Evolutionary conservation across 1,140 invertebrate genomes (phyloP), one percentile per base, ranked within the genome.

Genomic region (Melitaea cinxia): DNA sequence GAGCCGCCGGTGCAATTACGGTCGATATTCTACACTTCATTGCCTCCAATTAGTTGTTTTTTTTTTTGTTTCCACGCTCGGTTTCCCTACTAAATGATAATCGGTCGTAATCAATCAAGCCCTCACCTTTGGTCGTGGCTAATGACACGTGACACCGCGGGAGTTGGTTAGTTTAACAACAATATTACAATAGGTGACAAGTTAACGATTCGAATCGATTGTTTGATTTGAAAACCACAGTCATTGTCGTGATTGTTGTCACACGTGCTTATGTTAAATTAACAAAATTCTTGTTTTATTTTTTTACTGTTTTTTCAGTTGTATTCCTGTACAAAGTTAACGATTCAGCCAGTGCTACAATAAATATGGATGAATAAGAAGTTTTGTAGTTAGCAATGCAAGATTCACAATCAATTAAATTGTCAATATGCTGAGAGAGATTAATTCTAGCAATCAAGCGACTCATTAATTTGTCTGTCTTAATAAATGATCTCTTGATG

Each of bases 121-220:
- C 60, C 60, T 73, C 81, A 80, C 81, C 78, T 80, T 73, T 62
- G 65, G 63, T 62, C 15, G 39, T 45, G 57, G 65, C 68, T 81
- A 83, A 83, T 83, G 77, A 77, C 72, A 75, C 77, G 57, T 79
- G 68, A 67, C 73, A 68, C 55, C 74, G 65, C 70, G 55, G 65
- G 68, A 72, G 70, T 77, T 78, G 73, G 78, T 72, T 77, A 75
- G 73, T 80, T 75, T 77, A 79, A 78, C 75, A 75, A 72, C 70
- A 70, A 60, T 73, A 74, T 75, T 76, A 75, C 68, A 57, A 67
- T 57, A 77, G 66, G 71, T 76, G 75, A 77, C 74, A 72, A 52
- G 59, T 65, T 72, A 72, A 73, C 73, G 69, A 61, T 56, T 58
- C 57, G 65, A 35, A 37, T 57, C 63, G 14, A 14, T 68, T 60